Evolutionary conservation across 2,797 vertebrate genomes (phyloP), one percentile per base, ranked within the genome.

Genomic region (Acrossocheilus wenchowensis): DNA sequence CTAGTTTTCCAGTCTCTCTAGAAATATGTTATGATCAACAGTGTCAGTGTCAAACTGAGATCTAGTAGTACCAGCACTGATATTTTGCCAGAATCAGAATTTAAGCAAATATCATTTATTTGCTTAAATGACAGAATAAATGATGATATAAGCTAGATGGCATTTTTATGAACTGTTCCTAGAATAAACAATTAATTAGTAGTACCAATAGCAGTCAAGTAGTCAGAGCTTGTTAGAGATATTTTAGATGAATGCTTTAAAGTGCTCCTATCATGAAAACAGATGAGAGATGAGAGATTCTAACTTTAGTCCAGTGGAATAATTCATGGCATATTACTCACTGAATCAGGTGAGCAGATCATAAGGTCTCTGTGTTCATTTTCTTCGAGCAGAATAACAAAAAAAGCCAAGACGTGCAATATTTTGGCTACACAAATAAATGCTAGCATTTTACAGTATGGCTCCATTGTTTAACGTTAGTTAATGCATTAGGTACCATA

Each of bases 231-330:
- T 57, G 21, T 57, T 57, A 9, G 7, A 57, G 7, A 57, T 7
- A 21, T 57, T 57, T 23, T 57, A 57, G 8, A 21, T 10, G 3
- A 57, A 57, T 57, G 19, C 8, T 57, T 64, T 64, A 64, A 64
- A 64, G n/a, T 64, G 60, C 26, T 64, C 60, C 60, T 26, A 64
- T 64, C 60, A 64, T 64, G 60, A 64, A 30, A 64, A 64, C n/a
- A 30, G 60, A 64, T 14, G 60, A 62, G n/a, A 26, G 60, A 62
- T 12, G 10, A 62, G n/a, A 62, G n/a, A 26, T 62, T 26, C 60
- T 62, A 62, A 62, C 11, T 64, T 64, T 64, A 64, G 60, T 64
- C n/a, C n/a, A 64, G n/a, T 64, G 11, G 60, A 64, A 64, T 64
- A 64, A 64, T 64, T 64, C n/a, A 64, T 64, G 23, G 60, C 11